phyloP scores from a whole-genome alignment of 2,888 invertebrate genomes.

The Andrena chrysosceles region DNA sequence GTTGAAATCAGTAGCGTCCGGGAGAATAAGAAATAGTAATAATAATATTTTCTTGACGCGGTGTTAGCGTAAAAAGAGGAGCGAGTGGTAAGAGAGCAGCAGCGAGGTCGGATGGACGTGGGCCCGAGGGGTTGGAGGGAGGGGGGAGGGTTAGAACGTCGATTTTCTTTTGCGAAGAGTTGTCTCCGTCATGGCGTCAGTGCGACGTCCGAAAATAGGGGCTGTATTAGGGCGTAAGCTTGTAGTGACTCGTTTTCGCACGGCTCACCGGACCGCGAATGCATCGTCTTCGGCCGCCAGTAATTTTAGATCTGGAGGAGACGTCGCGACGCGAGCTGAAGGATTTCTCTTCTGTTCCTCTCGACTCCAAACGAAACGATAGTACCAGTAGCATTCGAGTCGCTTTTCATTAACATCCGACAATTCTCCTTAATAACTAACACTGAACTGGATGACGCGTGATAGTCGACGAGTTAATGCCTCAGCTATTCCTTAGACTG shows the following conservation, averaged over 20 bases:
- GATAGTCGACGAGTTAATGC: background rate
- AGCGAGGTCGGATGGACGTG: background rate
- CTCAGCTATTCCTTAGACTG: background rate
- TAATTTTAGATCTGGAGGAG: constrained; percentile 76
- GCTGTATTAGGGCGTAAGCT: constrained; percentile 65
- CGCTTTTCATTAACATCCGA: constrained; percentile 19
- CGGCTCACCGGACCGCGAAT: constrained; percentile 71
- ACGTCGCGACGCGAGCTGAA: constrained; percentile 61
- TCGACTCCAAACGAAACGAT: constrained; percentile 23
- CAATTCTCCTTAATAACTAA: constrained; percentile 16
- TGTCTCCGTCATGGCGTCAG: constrained; percentile 62
- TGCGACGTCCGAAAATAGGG: constrained; percentile 70
- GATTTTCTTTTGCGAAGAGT: constrained; percentile 61
- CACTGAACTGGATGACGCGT: background rate
- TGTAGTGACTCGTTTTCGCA: constrained; percentile 65
- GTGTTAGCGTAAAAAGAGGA: constrained; percentile 15
- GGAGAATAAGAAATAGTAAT: constrained; percentile 26
- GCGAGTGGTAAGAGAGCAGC: background rate
- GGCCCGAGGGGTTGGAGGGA: background rate
- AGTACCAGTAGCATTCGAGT: constrained; percentile 3
- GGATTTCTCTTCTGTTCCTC: constrained; percentile 36
- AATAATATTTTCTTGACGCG: constrained; percentile 24
- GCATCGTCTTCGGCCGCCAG: constrained; percentile 72
- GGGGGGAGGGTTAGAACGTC: constrained; percentile 21
- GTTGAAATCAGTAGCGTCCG: background rate